Base-by-base conservation (phyloP, 2,797 vertebrate species). In the Gila robusta region DNA sequence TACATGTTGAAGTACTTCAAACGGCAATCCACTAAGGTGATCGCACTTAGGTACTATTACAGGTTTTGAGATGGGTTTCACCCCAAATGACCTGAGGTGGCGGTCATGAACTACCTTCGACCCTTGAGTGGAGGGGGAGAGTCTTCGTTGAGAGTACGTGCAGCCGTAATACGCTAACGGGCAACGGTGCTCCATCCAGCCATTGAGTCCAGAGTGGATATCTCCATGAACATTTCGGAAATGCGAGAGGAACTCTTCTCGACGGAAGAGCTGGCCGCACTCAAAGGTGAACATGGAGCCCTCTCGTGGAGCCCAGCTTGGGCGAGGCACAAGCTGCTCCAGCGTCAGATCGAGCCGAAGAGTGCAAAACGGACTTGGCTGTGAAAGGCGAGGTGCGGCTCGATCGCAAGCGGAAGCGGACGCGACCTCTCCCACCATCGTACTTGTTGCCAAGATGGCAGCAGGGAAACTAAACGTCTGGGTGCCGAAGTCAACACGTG, bases 141-240 rank as follows among this genome's bases (percentile, higher is more conserved):
- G 97, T 92, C 97, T 96, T 88, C 97, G 95, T 87, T 99, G 98
- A 87, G 98, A 99, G 91, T 98, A 99, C 0, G 98, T 98, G 92
- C 98, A 99, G 87, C 98, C 98, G 79, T 99, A 99, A 94, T 99
- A 99, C 0, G 98, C 98, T 86, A 99, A 93, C 1, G 98, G 98
- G 89, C 98, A 99, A 81, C 98, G 96, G 89, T 98, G 97, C 91
- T 99, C 98, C 97, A 99, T 98, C 98, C 98, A 99, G 84, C 98
- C 98, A 39, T 98, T 99, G 87, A 99, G 97, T 85, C 98, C 98
- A 9, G 98, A 98, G 52, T 99, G 98, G 92, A 99, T 99, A 92
- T 99, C 98, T 79, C 97, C 97, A 21, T 99, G 98, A 82, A 99
- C 98, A 6, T 99, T 99, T 89, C 96, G 97, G 95, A 99, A 99